Evolutionary conservation across 2,797 vertebrate genomes (phyloP).

Genomic region (Rhyacichthys aspro): DNA sequence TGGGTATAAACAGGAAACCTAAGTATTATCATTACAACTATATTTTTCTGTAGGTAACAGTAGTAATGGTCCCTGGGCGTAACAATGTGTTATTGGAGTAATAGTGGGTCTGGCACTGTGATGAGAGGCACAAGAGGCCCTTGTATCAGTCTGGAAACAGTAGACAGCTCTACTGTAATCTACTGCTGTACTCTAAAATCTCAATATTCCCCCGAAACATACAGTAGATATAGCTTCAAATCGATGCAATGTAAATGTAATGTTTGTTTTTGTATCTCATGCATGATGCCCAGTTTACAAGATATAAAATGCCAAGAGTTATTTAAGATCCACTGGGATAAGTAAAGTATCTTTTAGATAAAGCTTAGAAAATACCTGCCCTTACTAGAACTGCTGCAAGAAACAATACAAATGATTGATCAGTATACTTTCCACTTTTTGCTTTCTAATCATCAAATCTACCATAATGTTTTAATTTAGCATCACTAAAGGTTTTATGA

Average conservation of each 20-base stretch:
- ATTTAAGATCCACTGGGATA: background rate
- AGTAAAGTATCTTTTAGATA: conserved; percentile 7
- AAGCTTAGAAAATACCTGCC: conserved; percentile 18
- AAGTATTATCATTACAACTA: conserved; percentile 57
- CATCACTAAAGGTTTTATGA: conserved; percentile 33
- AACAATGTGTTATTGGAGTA: conserved; percentile 51
- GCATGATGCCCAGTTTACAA: background rate
- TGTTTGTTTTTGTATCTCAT: background rate
- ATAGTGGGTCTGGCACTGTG: conserved; percentile 30
- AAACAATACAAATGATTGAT: background rate
- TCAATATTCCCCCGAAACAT: too few species aligned
- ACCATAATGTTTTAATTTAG: conserved; percentile 44
- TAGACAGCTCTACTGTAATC: background rate
- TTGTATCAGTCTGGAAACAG: background rate
- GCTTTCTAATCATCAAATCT: background rate
- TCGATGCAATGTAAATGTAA: background rate
- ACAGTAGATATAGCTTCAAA: too few species aligned
- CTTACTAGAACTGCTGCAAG: conserved; percentile 1
- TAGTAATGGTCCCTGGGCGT: conserved; percentile 42
- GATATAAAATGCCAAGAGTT: conserved; percentile 9
- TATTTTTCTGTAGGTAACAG: conserved; percentile 51
- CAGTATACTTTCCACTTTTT: conserved; percentile 16
- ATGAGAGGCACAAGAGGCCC: conserved; percentile 12
- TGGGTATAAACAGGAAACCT: conserved; percentile 44
- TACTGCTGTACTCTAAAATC: too few species aligned